Conservation (phyloP, 2,888 invertebrate genomes). For the Synergus umbraculus region DNA sequence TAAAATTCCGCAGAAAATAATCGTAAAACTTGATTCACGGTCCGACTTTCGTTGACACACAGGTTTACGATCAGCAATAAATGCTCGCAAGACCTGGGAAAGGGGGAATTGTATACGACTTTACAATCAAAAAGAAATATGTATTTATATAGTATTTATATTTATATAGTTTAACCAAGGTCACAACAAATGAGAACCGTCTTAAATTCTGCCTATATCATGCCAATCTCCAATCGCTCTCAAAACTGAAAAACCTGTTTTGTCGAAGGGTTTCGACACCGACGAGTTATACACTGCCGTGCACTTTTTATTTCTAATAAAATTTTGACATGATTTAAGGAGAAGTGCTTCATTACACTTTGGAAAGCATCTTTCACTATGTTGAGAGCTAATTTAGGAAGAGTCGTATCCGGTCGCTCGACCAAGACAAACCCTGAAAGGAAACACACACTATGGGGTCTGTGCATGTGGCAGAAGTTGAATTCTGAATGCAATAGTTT, state of each 20-base stretch:
- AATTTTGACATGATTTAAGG: not conserved
- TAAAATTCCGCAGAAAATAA: not conserved
- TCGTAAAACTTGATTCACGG: no score
- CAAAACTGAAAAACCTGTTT: not conserved
- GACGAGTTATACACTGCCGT: not conserved
- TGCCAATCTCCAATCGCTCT: not conserved
- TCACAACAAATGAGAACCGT: not conserved
- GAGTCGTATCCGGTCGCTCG: slow-evolving; percentile 25
- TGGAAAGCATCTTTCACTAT: no score
- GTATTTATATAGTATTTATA: no score
- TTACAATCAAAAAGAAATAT: not conserved
- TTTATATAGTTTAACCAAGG: not conserved
- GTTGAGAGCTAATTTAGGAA: slow-evolving; percentile 9
- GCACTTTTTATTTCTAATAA: not conserved
- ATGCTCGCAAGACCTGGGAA: no score
- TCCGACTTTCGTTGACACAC: no score
- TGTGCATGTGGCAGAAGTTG: not conserved
- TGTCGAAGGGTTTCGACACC: slow-evolving; percentile 17
- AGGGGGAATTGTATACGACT: no score
- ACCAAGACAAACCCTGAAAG: slow-evolving; percentile 24
- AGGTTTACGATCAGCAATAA: no score
- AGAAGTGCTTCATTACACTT: not conserved
- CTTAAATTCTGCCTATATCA: slow-evolving; percentile 12
- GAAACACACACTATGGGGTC: not conserved
- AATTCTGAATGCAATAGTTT: slow-evolving; percentile 12